These are phyloP conservation scores for Steatocranus sp. DNA, from an alignment of 2,797 vertebrate genomes.

Conservation along the genomic window DNA sequence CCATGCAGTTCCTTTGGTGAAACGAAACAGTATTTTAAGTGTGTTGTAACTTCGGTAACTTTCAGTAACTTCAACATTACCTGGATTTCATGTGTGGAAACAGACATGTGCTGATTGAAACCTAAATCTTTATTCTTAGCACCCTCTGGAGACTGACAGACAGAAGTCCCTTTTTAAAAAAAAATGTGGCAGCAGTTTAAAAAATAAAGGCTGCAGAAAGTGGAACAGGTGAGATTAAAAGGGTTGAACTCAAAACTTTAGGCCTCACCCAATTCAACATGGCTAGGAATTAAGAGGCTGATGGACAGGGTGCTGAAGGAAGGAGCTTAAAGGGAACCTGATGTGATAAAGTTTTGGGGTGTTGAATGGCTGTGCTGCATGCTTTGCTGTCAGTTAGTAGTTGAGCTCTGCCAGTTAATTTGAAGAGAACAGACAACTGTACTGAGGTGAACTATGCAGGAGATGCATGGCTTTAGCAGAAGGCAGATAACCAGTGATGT, in stretches of 20 bases:
- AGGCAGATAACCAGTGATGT: background rate
- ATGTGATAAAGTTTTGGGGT: constrained; percentile 19
- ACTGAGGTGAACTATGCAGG: background rate
- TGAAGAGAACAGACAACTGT: constrained; percentile 26
- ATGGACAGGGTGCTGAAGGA: background rate
- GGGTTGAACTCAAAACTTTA: background rate
- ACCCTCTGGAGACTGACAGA: background rate
- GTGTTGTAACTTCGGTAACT: background rate
- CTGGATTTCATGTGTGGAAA: background rate
- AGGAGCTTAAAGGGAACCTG: background rate
- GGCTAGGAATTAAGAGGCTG: background rate
- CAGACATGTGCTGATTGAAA: background rate
- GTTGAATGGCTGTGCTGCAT: constrained; percentile 6
- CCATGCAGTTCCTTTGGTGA: background rate
- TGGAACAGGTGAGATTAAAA: background rate
- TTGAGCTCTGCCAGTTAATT: constrained; percentile 7
- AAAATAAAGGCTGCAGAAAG: background rate
- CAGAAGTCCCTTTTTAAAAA: background rate
- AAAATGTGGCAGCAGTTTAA: background rate
- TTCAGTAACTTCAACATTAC: background rate
- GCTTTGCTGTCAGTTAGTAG: constrained; percentile 14
- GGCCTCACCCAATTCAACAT: background rate
- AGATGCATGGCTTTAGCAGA: background rate
- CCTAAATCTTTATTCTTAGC: constrained; percentile 12
- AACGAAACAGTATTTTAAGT: background rate